These are phyloP conservation scores for Anoplius nigerrimus DNA, from an alignment of 2,888 invertebrate species.

Conservation along the genomic window DNA sequence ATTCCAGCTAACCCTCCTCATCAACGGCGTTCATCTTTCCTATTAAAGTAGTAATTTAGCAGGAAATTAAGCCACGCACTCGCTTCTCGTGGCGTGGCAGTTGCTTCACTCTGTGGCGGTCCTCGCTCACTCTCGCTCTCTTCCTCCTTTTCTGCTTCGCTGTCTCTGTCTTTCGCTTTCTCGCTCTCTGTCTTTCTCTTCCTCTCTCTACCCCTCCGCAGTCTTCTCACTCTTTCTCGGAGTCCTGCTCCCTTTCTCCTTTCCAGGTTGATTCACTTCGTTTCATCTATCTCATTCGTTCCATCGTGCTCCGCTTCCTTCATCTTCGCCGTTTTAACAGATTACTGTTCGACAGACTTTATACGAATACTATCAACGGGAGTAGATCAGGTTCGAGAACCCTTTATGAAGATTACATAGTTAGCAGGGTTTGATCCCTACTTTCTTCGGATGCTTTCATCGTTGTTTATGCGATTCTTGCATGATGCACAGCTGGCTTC, in stretches of 20 bases:
- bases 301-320: slow-evolving; percentile 26
- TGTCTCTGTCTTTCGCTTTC: background rate
- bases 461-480: no score
- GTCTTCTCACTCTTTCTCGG: slow-evolving; percentile 24
- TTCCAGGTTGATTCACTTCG: background rate
- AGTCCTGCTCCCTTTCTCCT: slow-evolving; percentile 12
- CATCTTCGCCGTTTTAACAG: slow-evolving; percentile 15
- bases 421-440: no score
- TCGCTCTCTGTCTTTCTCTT: background rate
- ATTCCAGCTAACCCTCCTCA: slow-evolving; percentile 75
- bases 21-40: slow-evolving; percentile 75
- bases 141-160: slow-evolving; percentile 20
- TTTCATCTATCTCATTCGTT: slow-evolving; percentile 10
- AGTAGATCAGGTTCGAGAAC: no score
- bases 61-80: slow-evolving; percentile 75
- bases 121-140: slow-evolving; percentile 19
- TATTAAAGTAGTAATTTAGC: slow-evolving; percentile 76
- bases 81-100: slow-evolving; percentile 62
- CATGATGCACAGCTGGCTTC: no score
- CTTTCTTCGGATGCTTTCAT: no score
- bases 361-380: no score
- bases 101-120: slow-evolving; percentile 47
- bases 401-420: no score
- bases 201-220: background rate
- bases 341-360: no score